Evolutionary conservation across 2,113 vertebrate species (phyloP).

Genomic region (Symphodus melops): DNA sequence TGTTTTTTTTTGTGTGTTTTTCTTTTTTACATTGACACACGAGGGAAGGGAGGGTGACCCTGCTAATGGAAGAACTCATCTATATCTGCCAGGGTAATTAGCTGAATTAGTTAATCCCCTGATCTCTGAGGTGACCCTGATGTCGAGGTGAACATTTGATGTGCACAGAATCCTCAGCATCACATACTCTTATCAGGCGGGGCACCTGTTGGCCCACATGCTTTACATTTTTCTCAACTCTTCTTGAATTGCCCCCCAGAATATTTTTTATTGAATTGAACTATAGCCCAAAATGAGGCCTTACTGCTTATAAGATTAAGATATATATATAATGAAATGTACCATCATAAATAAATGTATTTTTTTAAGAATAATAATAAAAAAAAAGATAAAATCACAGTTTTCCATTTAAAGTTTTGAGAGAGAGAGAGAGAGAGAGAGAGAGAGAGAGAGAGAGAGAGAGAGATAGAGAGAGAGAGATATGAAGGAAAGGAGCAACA

Average conservation of each 20-base stretch:
- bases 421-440: too few relatives aligned
- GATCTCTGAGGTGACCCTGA: conserved; percentile 73
- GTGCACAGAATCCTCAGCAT: conserved; percentile 56
- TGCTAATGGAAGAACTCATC: conserved; percentile 81
- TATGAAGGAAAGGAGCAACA: too few relatives aligned
- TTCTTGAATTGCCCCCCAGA: too few relatives aligned
- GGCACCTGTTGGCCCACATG: conserved; percentile 52
- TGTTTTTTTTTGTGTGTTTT: conserved; percentile 18
- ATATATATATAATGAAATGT: conserved; percentile 13
- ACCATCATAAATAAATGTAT: conserved; percentile 28
- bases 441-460: too few relatives aligned
- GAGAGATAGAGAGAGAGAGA: too few relatives aligned
- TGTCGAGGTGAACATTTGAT: conserved; percentile 64
- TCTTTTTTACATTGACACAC: conserved; percentile 59
- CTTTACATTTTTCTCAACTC: conserved; percentile 60
- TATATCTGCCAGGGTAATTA: conserved; percentile 81
- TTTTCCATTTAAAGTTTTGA: too few relatives aligned
- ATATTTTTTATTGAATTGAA: too few relatives aligned
- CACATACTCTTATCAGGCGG: conserved; percentile 40
- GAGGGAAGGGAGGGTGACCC: conserved; percentile 68
- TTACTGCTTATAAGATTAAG: conserved; percentile 35
- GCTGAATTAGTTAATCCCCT: conserved; percentile 78
- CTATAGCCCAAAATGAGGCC: conserved; percentile 30
- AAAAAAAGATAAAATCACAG: too few relatives aligned
- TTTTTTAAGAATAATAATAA: neutral